These are phyloP conservation scores for Anguilla pacifica DNA, from an alignment of 2,797 vertebrate species.

Conservation along the genomic window DNA sequence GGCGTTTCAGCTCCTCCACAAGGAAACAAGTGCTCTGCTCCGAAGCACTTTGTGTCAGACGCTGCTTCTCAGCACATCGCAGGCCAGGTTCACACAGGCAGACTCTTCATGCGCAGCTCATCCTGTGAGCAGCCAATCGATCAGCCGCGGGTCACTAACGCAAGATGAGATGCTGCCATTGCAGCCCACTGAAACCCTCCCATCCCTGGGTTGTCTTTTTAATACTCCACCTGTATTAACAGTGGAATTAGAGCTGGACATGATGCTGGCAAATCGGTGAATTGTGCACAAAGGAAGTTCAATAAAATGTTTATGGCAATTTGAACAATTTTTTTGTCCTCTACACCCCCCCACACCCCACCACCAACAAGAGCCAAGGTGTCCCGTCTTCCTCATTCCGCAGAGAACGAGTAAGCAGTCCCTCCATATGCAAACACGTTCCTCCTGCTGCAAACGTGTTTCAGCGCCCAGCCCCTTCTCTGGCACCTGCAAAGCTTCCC, in stretches of 20 bases:
- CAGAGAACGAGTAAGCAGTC: not conserved
- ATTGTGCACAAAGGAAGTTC: not conserved
- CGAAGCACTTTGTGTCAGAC: not conserved
- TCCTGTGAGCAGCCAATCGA: not conserved
- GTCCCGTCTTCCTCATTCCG: conserved; percentile 15
- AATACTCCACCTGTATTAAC: not conserved
- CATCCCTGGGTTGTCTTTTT: not conserved
- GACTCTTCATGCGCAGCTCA: no score
- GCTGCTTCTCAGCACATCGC: not conserved
- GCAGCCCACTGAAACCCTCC: not conserved
- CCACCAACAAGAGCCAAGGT: not conserved
- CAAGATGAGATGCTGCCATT: no score
- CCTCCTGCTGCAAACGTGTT: not conserved
- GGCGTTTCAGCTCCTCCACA: conserved; percentile 45
- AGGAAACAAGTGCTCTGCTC: conserved; percentile 37
- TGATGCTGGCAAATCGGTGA: not conserved
- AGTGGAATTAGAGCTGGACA: not conserved
- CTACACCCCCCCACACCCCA: not conserved
- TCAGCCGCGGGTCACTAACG: not conserved
- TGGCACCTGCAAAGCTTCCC: not conserved
- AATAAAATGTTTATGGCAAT: not conserved
- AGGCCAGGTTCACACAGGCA: not conserved
- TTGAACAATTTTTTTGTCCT: not conserved
- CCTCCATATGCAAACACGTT: not conserved
- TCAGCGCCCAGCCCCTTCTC: not conserved